Evolutionary conservation across 2,113 vertebrate species (phyloP).

Genomic region (Ovibos moschatus): DNA sequence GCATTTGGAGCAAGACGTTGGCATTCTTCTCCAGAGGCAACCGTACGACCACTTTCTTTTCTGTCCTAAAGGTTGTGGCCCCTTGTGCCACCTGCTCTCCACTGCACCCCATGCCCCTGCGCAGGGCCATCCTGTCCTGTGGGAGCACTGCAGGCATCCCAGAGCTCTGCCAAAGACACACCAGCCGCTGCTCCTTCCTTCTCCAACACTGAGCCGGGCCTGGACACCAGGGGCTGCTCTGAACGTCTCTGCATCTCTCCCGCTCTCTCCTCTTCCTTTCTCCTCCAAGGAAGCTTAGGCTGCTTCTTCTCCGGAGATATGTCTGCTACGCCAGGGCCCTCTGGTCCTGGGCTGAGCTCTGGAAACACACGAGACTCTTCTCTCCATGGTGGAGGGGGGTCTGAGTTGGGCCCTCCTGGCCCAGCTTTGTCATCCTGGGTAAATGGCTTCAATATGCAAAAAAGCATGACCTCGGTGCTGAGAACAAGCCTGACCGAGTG

Average conservation of each 20-base stretch:
- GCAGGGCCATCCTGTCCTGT: too few species aligned
- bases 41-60: not conserved
- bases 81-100: rapidly evolving
- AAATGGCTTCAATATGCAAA: not conserved
- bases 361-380: not conserved
- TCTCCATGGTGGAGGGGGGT: rapidly evolving
- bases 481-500: not conserved
- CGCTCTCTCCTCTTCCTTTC: not conserved
- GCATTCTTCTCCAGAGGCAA: not conserved
- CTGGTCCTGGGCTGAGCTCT: not conserved
- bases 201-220: rapidly evolving
- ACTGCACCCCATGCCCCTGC: rapidly evolving
- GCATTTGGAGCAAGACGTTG: rapidly evolving
- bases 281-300: not conserved
- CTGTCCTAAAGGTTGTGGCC: not conserved
- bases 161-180: not conserved
- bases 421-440: not conserved
- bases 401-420: not conserved
- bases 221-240: rapidly evolving
- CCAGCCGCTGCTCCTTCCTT: not conserved
- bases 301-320: not conserved
- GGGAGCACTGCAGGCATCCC: rapidly evolving
- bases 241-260: not conserved
- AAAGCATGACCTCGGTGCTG: rapidly evolving
- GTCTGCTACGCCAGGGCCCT: rapidly evolving